Evolutionary conservation across 2,888 invertebrate species (phyloP), one percentile per base, ranked within the genome.

Genomic region (Cosmia pyralina): DNA sequence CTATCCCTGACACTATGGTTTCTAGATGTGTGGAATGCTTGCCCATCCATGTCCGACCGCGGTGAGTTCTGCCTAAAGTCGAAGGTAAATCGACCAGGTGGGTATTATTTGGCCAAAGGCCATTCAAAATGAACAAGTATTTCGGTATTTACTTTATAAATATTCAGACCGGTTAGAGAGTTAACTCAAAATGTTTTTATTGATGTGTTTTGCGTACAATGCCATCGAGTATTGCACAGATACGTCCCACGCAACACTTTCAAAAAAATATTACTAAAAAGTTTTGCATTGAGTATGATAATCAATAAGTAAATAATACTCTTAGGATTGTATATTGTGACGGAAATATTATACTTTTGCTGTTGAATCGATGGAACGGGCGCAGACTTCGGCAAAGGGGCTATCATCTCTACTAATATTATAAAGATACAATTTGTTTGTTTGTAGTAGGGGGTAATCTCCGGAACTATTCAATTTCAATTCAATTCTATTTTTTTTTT

Each of bases 231-330:
- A 41, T 28, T 15, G 53, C 1, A 6, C 1, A n/a, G 7, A 19
- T 15, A 44, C 69, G 0, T 66, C 79, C 69, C 63, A 79, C 81
- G 66, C 44, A 15, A 13, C 11, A 5, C 8, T 46, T 64, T 34
- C 17, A 57, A 68, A 64, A 2, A 52, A 7, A 15, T 34, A 34
- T 22, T 48, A 19, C 52, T 63, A 79, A 66, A n/a, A 66, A 75
- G 15, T 57, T 62, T 57, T 11, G 44, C 34, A 52, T 44, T n/a
- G n/a, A 34, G 4, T 41, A 28, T 62, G 15, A n/a, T 53, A 38
- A 28, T 65, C 4, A 7, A 28, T 64, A 13, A 41, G 22, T 4
- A 53, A 38, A 52, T 34, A 55, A 67, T 38, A 62, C 22, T 28
- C 50, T 68, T 76, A 50, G 22, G 15, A 44, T 50, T 48, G 28